Evolutionary conservation across 2,797 vertebrate genomes (phyloP).

Genomic region (Alosa sapidissima): DNA sequence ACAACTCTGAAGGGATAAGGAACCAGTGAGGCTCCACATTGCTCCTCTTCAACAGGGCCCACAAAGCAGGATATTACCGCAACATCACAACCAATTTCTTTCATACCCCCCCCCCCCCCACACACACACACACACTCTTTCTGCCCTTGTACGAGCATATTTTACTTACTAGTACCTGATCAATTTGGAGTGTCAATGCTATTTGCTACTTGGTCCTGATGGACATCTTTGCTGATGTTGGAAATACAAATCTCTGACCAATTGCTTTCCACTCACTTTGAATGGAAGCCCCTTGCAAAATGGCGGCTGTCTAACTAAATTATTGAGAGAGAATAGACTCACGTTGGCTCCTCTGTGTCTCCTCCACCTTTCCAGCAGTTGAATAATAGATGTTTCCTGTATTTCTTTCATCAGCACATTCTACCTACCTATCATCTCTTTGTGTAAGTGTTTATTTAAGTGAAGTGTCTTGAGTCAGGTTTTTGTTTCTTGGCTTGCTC

Average conservation of each 20-base stretch:
- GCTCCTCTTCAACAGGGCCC: background rate
- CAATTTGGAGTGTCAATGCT: background rate
- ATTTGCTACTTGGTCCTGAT: background rate
- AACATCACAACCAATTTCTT: background rate
- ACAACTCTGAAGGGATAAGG: background rate
- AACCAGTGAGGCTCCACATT: background rate
- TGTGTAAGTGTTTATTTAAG: background rate
- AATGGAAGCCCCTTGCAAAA: conserved; percentile 33
- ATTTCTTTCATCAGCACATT: conserved; percentile 35
- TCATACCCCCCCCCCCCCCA: background rate
- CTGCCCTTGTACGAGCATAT: background rate
- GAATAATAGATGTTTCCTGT: conserved; percentile 58
- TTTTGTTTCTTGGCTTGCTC: background rate
- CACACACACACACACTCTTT: background rate
- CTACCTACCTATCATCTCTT: background rate
- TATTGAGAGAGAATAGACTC: conserved; percentile 44
- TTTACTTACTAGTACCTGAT: background rate
- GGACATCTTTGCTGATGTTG: background rate
- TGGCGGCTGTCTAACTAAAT: conserved; percentile 49
- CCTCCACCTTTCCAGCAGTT: conserved; percentile 43
- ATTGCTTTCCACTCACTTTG: conserved; percentile 12
- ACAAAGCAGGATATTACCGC: background rate
- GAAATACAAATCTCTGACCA: background rate
- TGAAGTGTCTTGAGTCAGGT: background rate
- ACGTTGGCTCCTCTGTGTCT: conserved; percentile 37